These are phyloP conservation scores for Ctenicera cuprea DNA, from an alignment of 2,888 invertebrate genomes.

Conservation along the genomic window DNA sequence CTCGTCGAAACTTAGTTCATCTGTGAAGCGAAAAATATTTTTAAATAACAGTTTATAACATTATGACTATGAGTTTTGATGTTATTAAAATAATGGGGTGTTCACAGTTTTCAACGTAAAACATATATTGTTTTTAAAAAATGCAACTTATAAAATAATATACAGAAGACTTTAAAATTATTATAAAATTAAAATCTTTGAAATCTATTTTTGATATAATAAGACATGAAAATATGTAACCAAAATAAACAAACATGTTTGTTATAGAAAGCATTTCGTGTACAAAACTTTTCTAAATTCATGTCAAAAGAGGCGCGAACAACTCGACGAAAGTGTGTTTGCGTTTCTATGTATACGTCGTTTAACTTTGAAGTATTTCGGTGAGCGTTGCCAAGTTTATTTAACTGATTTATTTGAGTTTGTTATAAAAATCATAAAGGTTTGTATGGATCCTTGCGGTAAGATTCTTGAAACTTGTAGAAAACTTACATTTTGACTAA, in stretches of 20 bases:
- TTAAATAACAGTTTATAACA: no score
- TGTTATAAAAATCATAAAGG: conserved; percentile 3
- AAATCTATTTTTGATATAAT: no score
- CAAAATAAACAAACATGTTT: conserved; percentile 3
- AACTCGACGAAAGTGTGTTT: conserved; percentile 15
- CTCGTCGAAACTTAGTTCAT: no score
- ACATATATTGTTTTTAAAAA: no score
- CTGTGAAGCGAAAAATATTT: no score
- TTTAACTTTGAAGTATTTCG: conserved; percentile 17
- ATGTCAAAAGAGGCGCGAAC: neutral
- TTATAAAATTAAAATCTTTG: no score
- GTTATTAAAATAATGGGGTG: no score
- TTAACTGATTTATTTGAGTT: conserved; percentile 16
- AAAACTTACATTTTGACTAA: conserved; percentile 8
- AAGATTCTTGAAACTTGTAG: neutral
- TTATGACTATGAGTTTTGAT: no score
- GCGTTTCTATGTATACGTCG: conserved; percentile 8
- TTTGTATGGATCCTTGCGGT: conserved; percentile 4
- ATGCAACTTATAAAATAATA: no score
- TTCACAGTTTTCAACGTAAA: no score
- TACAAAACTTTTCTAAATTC: no score
- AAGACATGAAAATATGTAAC: neutral
- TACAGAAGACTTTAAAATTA: no score
- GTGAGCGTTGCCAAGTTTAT: conserved; percentile 10
- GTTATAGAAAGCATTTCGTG: neutral